phyloP scores from a whole-genome alignment of 1,140 invertebrate species.

The Tenebrio molitor region DNA sequence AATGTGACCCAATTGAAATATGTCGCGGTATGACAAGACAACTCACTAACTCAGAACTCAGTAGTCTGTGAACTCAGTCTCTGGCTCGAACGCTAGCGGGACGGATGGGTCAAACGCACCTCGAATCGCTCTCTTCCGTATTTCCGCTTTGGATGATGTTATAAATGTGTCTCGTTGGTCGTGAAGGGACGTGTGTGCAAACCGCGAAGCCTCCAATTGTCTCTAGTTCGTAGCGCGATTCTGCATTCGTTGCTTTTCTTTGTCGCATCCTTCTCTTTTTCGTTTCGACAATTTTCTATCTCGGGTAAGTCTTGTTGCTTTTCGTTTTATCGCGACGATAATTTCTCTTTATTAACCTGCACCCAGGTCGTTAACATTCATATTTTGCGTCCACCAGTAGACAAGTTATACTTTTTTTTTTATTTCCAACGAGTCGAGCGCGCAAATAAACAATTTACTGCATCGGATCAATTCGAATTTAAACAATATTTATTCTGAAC shows the following conservation, averaged over 20 bases:
- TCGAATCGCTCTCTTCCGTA: no score
- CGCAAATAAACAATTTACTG: no score
- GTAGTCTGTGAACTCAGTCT: no score
- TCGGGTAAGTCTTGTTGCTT: conserved; percentile 21
- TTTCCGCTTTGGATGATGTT: no score
- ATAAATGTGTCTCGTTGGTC: no score
- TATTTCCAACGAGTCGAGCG: no score
- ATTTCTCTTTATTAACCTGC: conserved; percentile 14
- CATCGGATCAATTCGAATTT: conserved; percentile 8
- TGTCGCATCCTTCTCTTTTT: neutral
- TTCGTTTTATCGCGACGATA: neutral
- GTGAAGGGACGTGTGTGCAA: neutral
- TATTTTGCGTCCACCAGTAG: neutral
- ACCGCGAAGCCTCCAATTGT: neutral
- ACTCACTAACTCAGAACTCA: no score
- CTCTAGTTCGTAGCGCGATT: neutral
- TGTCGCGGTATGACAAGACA: conserved; percentile 26
- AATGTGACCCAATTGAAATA: conserved; percentile 46
- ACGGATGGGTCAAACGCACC: neutral
- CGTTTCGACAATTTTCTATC: conserved; percentile 16
- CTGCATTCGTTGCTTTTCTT: neutral
- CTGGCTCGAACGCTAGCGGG: conserved; percentile 18
- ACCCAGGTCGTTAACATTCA: neutral
- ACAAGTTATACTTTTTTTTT: conserved; percentile 2
- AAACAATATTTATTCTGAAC: conserved; percentile 35